Evolutionary conservation across 2,888 invertebrate genomes (phyloP).

Genomic region (Pollenia labialis): DNA sequence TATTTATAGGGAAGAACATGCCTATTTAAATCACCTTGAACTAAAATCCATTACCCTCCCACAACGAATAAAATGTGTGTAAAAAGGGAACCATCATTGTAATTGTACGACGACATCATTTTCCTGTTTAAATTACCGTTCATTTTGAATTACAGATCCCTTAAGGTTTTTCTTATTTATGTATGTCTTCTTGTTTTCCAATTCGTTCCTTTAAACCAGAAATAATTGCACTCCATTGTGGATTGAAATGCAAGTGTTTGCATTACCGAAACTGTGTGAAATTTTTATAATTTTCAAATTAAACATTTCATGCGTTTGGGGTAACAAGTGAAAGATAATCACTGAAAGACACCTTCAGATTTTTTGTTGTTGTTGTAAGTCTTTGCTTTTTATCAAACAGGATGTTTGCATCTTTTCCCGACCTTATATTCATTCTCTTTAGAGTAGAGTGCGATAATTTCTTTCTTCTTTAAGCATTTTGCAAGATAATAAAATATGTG

Average conservation of each 20-base stretch:
- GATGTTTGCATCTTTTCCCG: conserved; percentile 69
- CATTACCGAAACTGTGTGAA: conserved; percentile 57
- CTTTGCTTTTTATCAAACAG: conserved; percentile 59
- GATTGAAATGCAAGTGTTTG: conserved; percentile 45
- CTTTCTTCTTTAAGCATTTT: conserved; percentile 6
- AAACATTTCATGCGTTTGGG: conserved; percentile 34
- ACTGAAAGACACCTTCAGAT: conserved; percentile 61
- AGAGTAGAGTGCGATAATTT: conserved; percentile 4
- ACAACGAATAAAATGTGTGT: not conserved
- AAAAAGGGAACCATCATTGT: not conserved
- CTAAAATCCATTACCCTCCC: conserved; percentile 16
- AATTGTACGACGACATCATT: conserved; percentile 11
- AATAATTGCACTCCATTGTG: conserved; percentile 14
- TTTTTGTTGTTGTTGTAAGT: conserved; percentile 9
- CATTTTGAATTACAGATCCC: conserved; percentile 4
- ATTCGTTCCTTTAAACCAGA: not conserved
- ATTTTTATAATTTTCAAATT: conserved; percentile 1
- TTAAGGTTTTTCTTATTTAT: conserved; percentile 5
- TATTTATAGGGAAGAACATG: too few species aligned
- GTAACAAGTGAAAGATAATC: conserved; percentile 62
- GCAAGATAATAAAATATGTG: conserved; percentile 23
- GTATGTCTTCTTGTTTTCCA: not conserved
- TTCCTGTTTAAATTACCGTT: conserved; percentile 42
- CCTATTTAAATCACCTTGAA: conserved; percentile 4
- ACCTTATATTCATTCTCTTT: conserved; percentile 1